Base-by-base conservation (phyloP, 92 coral and sea anemone species). In the Bergia puertoricense region DNA sequence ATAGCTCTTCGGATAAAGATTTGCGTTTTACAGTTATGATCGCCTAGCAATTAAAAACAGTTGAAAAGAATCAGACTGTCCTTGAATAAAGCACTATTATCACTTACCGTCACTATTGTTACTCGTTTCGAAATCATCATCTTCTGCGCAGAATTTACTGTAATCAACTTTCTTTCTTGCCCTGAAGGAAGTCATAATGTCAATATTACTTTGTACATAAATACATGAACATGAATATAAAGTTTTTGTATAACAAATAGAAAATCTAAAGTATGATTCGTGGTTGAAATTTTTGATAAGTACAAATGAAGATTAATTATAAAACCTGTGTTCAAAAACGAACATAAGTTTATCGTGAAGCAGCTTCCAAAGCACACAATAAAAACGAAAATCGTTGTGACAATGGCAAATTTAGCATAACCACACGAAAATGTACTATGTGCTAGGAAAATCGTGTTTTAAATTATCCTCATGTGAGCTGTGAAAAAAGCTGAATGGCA, bases 101-200 rank as follows among this genome's bases (percentile, higher is more conserved):
- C 0, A 67, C 94, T 71, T 75, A 94, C 96, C 96, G 41, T 94
- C 96, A 56, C 96, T 94, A 75, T 92, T 90, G 57, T 94, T 89
- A 69, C 79, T 71, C 20, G 57, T 77, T 46, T 84, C 87, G 42
- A 90, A 86, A 11, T 91, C 82, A 2, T 91, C 90, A 39, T 89
- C 92, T 20, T 79, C 94, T 48, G 90, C 86, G 69, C 94, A 92
- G 86, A 86, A 92, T 89, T 89, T 86, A 82, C 91, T 90, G 89
- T 94, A 94, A 86, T 94, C 95, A 83, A 94, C 97, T 88, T 94
- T 93, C 84, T 91, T 94, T 91, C 85, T 91, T 79, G 93, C 68
- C 91, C 93, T 91, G 79, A 48, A 84, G 38, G 87, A 69, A 69
- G 87, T 74, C 87, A 84, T 84, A 18, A 23, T 36, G 54, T 22